Percentiles rank a stretch among this genome's conserved stretches.
These are phyloP conservation scores for Polyodon spathula DNA, from an alignment of 2,113 vertebrate genomes.

Conservation along the genomic window DNA sequence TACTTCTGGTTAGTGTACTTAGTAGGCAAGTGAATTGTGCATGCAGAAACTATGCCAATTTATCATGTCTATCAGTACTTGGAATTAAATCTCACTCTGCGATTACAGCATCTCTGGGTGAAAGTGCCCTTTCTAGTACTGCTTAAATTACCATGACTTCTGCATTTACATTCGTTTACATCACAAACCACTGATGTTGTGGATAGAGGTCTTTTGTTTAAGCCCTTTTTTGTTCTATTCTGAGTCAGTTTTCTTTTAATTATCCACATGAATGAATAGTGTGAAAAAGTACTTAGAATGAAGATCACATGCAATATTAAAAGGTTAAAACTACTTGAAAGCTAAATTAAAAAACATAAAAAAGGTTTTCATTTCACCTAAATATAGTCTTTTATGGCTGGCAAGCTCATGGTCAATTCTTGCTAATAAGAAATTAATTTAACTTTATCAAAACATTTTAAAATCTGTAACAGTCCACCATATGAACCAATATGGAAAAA, in stretches of 20 bases:
- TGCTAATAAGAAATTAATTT: too few species aligned
- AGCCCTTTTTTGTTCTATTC: neutral
- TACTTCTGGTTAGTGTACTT: neutral
- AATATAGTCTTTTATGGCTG: too few species aligned
- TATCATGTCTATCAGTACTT: neutral
- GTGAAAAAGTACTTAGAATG: neutral
- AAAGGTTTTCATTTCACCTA: too few species aligned
- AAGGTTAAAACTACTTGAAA: neutral
- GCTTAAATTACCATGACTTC: neutral
- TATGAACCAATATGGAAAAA: too few species aligned
- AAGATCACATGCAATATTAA: neutral
- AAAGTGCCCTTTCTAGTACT: conserved; percentile 1
- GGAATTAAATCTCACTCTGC: neutral
- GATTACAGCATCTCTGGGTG: neutral
- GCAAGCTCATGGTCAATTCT: too few species aligned
- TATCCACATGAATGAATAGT: neutral
- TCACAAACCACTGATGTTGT: neutral
- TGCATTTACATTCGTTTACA: neutral
- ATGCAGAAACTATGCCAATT: neutral
- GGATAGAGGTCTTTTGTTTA: neutral
- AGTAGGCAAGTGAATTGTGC: neutral
- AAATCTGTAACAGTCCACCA: too few species aligned
- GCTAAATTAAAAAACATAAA: neutral
- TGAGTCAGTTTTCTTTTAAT: too few species aligned
- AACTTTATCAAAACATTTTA: too few species aligned